Evolutionary conservation across 2,797 vertebrate species (phyloP), one percentile per base, ranked within the genome.

Genomic region (Phoeniculus purpureus): DNA sequence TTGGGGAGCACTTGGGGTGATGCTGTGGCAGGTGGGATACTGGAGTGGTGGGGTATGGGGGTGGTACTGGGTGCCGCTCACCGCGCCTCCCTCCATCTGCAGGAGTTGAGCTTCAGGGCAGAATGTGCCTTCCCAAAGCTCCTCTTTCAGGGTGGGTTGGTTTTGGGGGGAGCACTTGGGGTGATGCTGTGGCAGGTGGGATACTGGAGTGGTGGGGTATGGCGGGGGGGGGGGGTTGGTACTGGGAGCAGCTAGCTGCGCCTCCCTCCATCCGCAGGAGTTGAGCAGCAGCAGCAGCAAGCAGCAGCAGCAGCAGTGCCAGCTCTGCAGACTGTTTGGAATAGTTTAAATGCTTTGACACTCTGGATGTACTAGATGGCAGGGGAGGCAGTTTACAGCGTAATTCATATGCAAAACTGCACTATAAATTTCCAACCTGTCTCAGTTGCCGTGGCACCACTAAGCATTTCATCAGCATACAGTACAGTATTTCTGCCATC

Each of bases 401-500:
- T 97, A 89, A 98, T 98, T 97, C 97, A 96, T 96, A 97, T 98
- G 97, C 97, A 97, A 97, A 97, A 92, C 96, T 93, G 97, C 97
- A 84, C 97, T 94, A 97, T 98, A 97, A 97, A 97, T 98, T 91
- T 96, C 80, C 94, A 92, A 95, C 95, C 97, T 94, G 97, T 93
- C 97, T 95, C 95, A 90, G 97, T 96, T 94, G 97, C 97, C 92
- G 97, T 94, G 97, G 97, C 97, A 96, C 96, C 96, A 60, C 95
- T 94, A 84, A 97, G 97, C 96, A 88, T 90, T 95, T 94, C 97
- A 95, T 96, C 96, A 96, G 85, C 96, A 96, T 93, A 96, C 97
- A 96, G 97, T 97, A 97, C 97, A 95, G 97, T 97, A 95, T 96
- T 97, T 96, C 98, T 98, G 98, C 98, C 98, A 98, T 98, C 98